Conservation (phyloP, 2,113 vertebrate genomes). For the Danio rerio region DNA sequence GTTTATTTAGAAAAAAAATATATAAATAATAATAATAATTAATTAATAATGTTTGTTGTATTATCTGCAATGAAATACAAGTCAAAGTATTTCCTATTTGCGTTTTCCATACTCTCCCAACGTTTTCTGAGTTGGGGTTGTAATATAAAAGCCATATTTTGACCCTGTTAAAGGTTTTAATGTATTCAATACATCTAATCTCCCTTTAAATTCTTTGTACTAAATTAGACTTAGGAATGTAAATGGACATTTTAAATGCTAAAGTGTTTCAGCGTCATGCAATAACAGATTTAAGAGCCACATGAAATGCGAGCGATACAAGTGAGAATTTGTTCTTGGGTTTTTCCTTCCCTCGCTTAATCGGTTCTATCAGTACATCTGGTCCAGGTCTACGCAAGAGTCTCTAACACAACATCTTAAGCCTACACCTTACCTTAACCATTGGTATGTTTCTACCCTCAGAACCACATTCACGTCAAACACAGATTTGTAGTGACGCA, state of each 20-base stretch:
- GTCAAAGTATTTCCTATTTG: too few species aligned
- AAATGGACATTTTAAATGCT: background rate
- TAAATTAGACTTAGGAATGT: too few species aligned
- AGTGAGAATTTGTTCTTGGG: constrained; percentile 3
- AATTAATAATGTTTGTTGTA: too few species aligned
- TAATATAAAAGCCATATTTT: too few species aligned
- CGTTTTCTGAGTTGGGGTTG: too few species aligned
- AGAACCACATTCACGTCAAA: constrained; percentile 57
- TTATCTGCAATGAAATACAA: too few species aligned
- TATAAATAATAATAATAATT: too few species aligned
- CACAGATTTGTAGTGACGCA: constrained; percentile 48
- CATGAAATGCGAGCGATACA: constrained; percentile 16
- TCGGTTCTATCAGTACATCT: constrained; percentile 34
- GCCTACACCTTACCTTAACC: constrained; percentile 27
- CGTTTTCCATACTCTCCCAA: too few species aligned
- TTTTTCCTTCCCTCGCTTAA: background rate
- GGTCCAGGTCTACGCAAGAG: constrained; percentile 23
- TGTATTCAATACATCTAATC: too few species aligned
- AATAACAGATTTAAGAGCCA: background rate
- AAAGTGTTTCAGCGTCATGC: constrained; percentile 2
- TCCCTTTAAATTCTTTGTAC: too few species aligned
- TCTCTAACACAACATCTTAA: constrained; percentile 41
- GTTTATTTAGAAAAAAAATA: too few species aligned
- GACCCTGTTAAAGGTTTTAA: too few species aligned
- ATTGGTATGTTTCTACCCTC: constrained; percentile 44